These are phyloP conservation scores for Siphamia tubifer DNA, from an alignment of 2,113 vertebrate species.

Conservation along the genomic window DNA sequence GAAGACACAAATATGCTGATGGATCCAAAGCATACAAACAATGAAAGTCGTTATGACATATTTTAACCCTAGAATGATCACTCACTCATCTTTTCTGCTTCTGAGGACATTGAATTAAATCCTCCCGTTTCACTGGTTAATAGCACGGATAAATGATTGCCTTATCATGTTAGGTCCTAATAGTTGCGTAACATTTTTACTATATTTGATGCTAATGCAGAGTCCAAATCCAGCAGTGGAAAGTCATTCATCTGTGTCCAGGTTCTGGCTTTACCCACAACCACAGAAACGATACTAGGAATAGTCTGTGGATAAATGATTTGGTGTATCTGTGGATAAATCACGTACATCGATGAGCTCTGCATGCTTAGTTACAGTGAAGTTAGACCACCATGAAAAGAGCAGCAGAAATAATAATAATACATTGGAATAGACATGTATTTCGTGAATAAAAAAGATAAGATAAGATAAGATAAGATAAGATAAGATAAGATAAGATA, in stretches of 20 bases:
- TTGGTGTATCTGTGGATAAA: background rate
- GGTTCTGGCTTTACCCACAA: background rate
- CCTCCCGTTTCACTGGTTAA: slow-evolving; percentile 18
- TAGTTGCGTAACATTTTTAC: slow-evolving; percentile 28
- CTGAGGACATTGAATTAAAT: slow-evolving; percentile 51
- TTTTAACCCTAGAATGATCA: too few relatives aligned
- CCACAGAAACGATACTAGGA: background rate
- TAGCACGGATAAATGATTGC: slow-evolving; percentile 19
- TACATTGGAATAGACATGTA: background rate
- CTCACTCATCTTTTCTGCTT: background rate
- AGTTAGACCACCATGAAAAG: background rate
- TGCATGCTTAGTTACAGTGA: background rate
- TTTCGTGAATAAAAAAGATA: background rate
- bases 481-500: too few relatives aligned
- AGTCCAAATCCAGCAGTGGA: background rate
- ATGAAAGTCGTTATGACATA: slow-evolving; percentile 7
- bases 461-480: too few relatives aligned
- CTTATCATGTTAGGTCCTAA: background rate
- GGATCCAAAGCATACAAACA: slow-evolving; percentile 6
- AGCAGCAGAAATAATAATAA: background rate
- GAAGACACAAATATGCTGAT: background rate
- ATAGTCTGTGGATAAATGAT: background rate
- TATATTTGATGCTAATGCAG: slow-evolving; percentile 9
- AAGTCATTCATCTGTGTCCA: too few relatives aligned
- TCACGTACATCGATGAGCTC: background rate